Base-by-base conservation (phyloP, 2,797 vertebrate genomes). In the Chanos chanos region DNA sequence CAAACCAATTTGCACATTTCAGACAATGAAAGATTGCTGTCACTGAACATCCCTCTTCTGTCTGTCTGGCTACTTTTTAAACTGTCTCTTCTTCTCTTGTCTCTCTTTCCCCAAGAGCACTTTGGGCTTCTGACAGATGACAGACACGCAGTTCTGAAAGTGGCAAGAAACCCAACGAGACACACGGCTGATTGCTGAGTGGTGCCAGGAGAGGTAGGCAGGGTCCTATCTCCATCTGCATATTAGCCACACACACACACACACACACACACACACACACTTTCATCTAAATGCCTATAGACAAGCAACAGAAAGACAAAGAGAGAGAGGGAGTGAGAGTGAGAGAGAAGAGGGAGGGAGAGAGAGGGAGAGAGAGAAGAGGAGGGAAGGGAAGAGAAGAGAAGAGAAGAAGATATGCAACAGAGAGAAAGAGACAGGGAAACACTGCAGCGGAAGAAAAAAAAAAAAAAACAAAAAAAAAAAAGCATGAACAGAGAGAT, bases 41-140 rank as follows among this genome's bases (percentile, higher is more conserved):
- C 37, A 27, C 44, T 22, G 34, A 39, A 37, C 44, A 56, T 12
- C n/a, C 43, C 44, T 22, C n/a, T 24, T 53, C 28, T 47, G 22
- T n/a, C 19, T 68, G 66, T 43, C 34, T 37, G 39, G 18, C 45
- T 52, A 52, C 45, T 44, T 63, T 62, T 62, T 25, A 39, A 13
- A 52, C 56, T 16, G 44, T 31, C 45, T 56, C 36, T 48, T 50
- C 33, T n/a, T 5, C 7, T 3, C 34, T 30, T 8, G 43, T 25
- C 30, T n/a, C n/a, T n/a, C n/a, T n/a, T n/a, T n/a, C n/a, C n/a
- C n/a, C n/a, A n/a, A n/a, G 31, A 40, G 57, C 59, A 6, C 16
- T 31, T n/a, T 33, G 37, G 50, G 31, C 16, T 53, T 67, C 12
- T 31, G 36, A 33, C 40, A 13, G 30, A 57, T 28, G 8, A n/a